phyloP scores from a whole-genome alignment of 1,140 invertebrate species.

The fruit fly (Drosophila melanogaster) region DNA sequence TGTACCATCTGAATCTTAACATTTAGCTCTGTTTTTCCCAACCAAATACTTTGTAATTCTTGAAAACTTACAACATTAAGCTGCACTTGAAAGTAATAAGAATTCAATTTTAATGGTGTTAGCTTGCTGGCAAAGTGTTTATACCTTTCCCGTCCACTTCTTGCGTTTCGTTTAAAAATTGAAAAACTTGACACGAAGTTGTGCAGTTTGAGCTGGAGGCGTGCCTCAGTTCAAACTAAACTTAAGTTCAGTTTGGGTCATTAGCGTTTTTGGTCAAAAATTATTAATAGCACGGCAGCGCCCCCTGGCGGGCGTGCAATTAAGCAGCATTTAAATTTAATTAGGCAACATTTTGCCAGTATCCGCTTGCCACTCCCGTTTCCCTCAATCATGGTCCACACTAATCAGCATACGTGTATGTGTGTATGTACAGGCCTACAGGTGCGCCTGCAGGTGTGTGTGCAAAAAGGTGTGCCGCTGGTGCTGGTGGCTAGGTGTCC shows the following conservation, averaged over 20 bases:
- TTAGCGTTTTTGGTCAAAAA: slow-evolving; percentile 79
- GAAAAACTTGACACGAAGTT: slow-evolving; percentile 64
- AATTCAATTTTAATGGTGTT: slow-evolving; percentile 13
- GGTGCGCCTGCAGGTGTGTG: slow-evolving; percentile 32
- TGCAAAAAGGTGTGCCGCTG: slow-evolving; percentile 14
- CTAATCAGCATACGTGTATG: slow-evolving; percentile 65
- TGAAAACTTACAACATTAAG: slow-evolving; percentile 2
- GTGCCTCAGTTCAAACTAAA: slow-evolving; percentile 53
- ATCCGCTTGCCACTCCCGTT: slow-evolving; percentile 5
- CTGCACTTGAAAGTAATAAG: slow-evolving; percentile 13
- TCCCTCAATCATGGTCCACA: slow-evolving; percentile 67
- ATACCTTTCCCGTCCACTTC: slow-evolving; percentile 7
- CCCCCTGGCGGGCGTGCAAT: slow-evolving; percentile 54
- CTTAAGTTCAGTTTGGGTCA: slow-evolving; percentile 71
- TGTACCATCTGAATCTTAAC: no score
- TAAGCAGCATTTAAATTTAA: slow-evolving; percentile 82
- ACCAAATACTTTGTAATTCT: background rate
- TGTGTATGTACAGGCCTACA: slow-evolving; percentile 19
- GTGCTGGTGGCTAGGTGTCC: slow-evolving; percentile 31
- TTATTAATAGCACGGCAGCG: slow-evolving; percentile 66
- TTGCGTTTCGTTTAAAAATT: slow-evolving; percentile 60
- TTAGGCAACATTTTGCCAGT: slow-evolving; percentile 62
- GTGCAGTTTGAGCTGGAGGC: slow-evolving; percentile 29
- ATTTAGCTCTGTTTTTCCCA: background rate
- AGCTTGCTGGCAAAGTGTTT: slow-evolving; percentile 16